These are phyloP conservation scores for Eupithecia exiguata DNA, from an alignment of 2,888 invertebrate species.

Conservation along the genomic window DNA sequence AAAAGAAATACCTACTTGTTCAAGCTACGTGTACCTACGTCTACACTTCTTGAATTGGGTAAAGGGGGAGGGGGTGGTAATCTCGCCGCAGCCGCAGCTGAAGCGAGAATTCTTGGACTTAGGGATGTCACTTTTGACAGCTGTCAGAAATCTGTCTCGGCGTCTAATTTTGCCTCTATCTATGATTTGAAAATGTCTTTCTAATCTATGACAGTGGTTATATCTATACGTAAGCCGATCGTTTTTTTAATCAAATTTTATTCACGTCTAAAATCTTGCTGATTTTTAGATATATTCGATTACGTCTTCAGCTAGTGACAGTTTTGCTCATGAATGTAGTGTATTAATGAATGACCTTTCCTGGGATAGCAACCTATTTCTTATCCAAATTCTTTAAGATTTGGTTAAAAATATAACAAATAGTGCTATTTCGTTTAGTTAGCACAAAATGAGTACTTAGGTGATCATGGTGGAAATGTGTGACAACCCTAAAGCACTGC, in stretches of 20 bases:
- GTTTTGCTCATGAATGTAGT: too few relatives aligned
- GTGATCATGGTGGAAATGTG: neutral
- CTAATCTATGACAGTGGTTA: neutral
- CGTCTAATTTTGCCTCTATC: neutral
- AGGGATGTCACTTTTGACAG: constrained; percentile 15
- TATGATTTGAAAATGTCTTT: neutral
- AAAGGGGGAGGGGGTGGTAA: constrained; percentile 22
- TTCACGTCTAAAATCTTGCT: too few relatives aligned
- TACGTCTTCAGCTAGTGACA: too few relatives aligned
- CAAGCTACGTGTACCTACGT: constrained; percentile 11
- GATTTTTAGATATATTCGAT: too few relatives aligned
- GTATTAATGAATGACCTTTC: too few relatives aligned
- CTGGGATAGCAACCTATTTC: too few relatives aligned
- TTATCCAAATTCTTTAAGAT: too few relatives aligned
- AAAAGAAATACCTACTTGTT: constrained; percentile 10
- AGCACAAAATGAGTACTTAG: too few relatives aligned
- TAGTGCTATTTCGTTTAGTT: too few relatives aligned
- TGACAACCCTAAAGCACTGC: constrained; percentile 41
- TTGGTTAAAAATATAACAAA: too few relatives aligned
- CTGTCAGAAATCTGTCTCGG: neutral
- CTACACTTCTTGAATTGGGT: constrained; percentile 17
- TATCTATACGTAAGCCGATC: neutral
- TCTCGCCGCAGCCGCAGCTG: constrained; percentile 11
- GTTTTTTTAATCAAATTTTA: too few relatives aligned
- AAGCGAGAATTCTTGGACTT: constrained; percentile 11